phyloP scores from a whole-genome alignment of 2,888 invertebrate species.

The Mesorhabditis belari region DNA sequence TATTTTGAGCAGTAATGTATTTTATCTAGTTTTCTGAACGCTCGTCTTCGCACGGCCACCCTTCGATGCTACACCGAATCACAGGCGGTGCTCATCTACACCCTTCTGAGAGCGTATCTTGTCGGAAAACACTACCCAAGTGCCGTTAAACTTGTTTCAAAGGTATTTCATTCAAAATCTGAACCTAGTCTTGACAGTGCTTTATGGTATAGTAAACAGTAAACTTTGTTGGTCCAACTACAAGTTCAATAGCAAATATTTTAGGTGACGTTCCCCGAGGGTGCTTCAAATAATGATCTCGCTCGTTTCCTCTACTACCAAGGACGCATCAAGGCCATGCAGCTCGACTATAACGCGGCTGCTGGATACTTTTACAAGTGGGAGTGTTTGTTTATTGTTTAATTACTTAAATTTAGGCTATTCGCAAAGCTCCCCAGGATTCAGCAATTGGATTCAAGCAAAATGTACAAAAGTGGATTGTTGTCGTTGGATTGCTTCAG shows the following conservation, averaged over 20 bases:
- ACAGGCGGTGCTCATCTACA: constrained; percentile 91
- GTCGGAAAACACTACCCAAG: constrained; percentile 93
- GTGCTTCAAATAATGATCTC: constrained; percentile 97
- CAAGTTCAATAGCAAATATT: too few relatives aligned
- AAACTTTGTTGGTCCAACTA: too few relatives aligned
- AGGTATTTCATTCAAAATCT: constrained; percentile 61
- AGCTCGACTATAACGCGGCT: constrained; percentile 88
- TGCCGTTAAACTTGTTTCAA: constrained; percentile 89
- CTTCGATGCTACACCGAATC: constrained; percentile 92
- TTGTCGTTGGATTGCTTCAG: constrained; percentile 45
- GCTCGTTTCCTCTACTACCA: constrained; percentile 92
- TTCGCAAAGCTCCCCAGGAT: constrained; percentile 93
- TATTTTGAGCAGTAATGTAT: background rate
- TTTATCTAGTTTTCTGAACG: constrained; percentile 65
- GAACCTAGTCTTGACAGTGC: background rate
- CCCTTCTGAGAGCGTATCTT: constrained; percentile 85
- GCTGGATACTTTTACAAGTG: constrained; percentile 90
- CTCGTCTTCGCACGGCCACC: constrained; percentile 85
- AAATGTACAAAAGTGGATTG: constrained; percentile 53
- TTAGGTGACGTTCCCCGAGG: constrained; percentile 76
- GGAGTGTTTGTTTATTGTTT: too few relatives aligned
- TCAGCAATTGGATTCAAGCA: constrained; percentile 98
- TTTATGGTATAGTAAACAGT: too few relatives aligned
- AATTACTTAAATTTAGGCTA: too few relatives aligned
- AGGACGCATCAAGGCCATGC: constrained; percentile 89